Percentiles rank a stretch among this genome's conserved stretches.
phyloP scores from a whole-genome alignment of 2,888 invertebrate species.

The Mythimna impura region DNA sequence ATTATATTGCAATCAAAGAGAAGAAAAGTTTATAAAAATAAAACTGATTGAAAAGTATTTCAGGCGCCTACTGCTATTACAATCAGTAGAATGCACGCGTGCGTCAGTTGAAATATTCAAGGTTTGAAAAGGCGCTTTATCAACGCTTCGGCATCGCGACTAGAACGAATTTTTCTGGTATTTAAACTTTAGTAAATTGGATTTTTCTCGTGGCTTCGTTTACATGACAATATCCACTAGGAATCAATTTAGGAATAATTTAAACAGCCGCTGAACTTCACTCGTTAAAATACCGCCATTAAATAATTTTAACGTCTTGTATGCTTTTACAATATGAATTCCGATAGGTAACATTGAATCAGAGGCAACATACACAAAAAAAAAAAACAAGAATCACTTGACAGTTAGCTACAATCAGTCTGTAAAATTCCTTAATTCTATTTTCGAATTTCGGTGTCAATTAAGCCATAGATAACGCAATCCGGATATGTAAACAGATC shows the following conservation, averaged over 20 bases:
- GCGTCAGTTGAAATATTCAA: conserved; percentile 5
- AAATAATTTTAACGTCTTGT: no score
- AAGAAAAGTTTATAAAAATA: background rate
- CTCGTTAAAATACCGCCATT: no score
- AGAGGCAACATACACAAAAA: background rate
- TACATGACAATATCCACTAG: no score
- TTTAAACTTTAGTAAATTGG: no score
- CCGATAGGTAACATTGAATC: background rate
- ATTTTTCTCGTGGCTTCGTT: no score
- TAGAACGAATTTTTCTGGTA: background rate
- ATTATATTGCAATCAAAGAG: no score
- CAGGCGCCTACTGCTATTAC: conserved; percentile 27
- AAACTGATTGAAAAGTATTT: background rate
- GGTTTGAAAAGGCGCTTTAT: conserved; percentile 33
- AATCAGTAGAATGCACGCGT: background rate
- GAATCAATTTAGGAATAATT: no score
- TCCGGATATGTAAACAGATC: conserved; percentile 41
- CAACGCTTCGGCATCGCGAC: background rate
- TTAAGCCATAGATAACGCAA: conserved; percentile 15
- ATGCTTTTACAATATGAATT: background rate
- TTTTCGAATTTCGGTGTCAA: conserved; percentile 25
- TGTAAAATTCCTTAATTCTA: background rate
- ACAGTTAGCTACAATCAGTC: background rate
- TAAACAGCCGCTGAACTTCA: no score
- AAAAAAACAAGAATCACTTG: background rate